phyloP scores from a whole-genome alignment of 2,113 vertebrate species.

The Sclerurus mexicanus region DNA sequence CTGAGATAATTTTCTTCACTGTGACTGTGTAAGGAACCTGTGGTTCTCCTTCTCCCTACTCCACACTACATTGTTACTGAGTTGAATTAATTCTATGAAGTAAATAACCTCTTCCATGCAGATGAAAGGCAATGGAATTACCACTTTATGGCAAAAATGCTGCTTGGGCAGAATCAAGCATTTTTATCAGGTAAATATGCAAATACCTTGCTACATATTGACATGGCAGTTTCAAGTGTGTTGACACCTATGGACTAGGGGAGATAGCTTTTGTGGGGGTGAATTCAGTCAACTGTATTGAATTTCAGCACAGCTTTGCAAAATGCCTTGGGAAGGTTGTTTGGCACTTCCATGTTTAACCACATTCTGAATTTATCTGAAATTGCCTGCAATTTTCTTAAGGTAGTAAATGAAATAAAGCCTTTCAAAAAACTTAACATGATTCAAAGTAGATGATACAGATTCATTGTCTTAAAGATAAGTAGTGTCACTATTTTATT shows the following conservation, averaged over 20 bases:
- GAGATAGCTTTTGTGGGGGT: not conserved
- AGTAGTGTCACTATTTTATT: slow-evolving; percentile 1
- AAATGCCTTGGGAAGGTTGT: not conserved
- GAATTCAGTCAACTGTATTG: not conserved
- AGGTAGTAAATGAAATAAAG: not conserved
- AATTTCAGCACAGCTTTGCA: not conserved
- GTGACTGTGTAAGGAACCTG: not conserved
- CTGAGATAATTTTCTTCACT: not conserved
- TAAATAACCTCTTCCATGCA: not conserved
- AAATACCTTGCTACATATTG: not conserved
- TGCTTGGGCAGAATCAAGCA: not conserved
- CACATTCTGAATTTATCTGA: not conserved
- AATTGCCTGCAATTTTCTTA: not conserved
- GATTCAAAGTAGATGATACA: not conserved
- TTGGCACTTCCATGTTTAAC: not conserved
- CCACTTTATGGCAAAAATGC: not conserved
- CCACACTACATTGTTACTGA: not conserved
- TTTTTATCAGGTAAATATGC: not conserved
- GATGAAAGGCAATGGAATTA: not conserved
- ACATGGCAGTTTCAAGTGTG: not conserved
- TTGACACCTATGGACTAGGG: not conserved
- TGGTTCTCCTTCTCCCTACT: not conserved
- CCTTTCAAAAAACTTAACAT: not conserved
- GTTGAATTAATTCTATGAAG: not conserved
- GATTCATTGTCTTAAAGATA: slow-evolving; percentile 30